Conservation (phyloP, 37 sponge, comb jelly and placozoan genomes). For the Petrosia ficiformis region DNA sequence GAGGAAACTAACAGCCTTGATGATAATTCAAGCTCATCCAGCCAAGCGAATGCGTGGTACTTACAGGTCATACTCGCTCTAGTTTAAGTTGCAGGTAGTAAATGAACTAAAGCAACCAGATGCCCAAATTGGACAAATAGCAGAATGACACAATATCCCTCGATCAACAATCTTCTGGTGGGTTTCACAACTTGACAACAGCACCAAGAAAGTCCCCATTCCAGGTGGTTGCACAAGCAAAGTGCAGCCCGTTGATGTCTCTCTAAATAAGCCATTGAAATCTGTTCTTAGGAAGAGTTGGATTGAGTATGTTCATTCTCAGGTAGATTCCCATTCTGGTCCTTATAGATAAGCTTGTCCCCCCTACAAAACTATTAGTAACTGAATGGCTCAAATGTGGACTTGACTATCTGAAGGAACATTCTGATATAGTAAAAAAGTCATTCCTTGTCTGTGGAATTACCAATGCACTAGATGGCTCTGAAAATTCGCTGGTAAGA, state of each 20-base stretch:
- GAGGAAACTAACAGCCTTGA: not conserved
- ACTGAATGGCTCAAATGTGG: conserved; percentile 15
- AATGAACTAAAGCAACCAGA: no score
- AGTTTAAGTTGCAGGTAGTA: no score
- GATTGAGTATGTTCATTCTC: not conserved
- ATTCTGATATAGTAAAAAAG: conserved; percentile 23
- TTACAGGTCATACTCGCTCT: no score
- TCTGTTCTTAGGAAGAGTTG: not conserved
- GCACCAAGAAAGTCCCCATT: conserved; percentile 14
- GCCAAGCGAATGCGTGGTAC: not conserved
- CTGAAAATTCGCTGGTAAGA: not conserved
- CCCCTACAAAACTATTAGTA: not conserved
- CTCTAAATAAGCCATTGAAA: conserved; percentile 26
- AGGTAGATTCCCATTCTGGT: not conserved
- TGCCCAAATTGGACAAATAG: conserved; percentile 10
- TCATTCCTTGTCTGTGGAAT: conserved; percentile 35
- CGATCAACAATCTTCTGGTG: conserved; percentile 14
- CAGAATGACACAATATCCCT: not conserved
- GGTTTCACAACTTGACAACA: conserved; percentile 13
- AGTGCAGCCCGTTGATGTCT: conserved; percentile 31
- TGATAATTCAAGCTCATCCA: not conserved
- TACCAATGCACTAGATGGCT: conserved; percentile 21
- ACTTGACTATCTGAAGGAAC: not conserved
- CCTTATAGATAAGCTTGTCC: not conserved
- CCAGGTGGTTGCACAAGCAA: conserved; percentile 50